Base-by-base conservation (phyloP, 2,113 vertebrate species). In the Lophotis ruficrista region DNA sequence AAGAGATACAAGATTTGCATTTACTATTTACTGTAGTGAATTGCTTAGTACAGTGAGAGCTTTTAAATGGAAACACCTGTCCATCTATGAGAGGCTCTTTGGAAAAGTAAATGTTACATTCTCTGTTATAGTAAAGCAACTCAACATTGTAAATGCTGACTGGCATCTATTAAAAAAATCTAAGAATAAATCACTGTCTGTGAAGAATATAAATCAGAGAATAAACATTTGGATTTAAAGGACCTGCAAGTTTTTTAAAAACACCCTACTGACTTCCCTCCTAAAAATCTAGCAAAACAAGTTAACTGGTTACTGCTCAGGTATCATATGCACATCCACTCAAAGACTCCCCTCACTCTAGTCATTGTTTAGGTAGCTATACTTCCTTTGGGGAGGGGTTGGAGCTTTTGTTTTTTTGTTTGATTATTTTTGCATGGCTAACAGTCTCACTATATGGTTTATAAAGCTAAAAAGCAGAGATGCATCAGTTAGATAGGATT, bases 301-400 rank as follows among this genome's bases (percentile, higher is more conserved):
- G 20, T 57, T 45, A 51, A 12, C 53, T 75, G 33, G 28, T 37
- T 88, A 43, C 19, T 80, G 37, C 41, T 77, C 13, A 56, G 27
- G 28, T 68, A 23, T 65, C 8, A 3, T 31, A 21, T 31, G 15
- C 19, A 27, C 21, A 31, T 50, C 35, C 38, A 35, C 14, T 43
- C 7, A 20, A 53, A 69, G 87, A 33, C 25, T 83, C 33, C 9
- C 22, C 19, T 81, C 11, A 5, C 12, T 18, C 19, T 47, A 70
- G 35, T 10, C 6, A 5, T 20, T 45, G 5, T 89, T 58, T n/a
- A 77, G 38, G n/a, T 38, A 25, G 21, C n/a, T 70, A 2, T 56
- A 10, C 1, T 16, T 80, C 25, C 35, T 91, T 38, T 48, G 6
- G 7, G 3, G 16, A 19, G 14, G 30, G 0, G 41, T 6, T 56